Evolutionary conservation across 2,888 invertebrate species (phyloP), one percentile per base, ranked within the genome.

Genomic region (Thera britannica): DNA sequence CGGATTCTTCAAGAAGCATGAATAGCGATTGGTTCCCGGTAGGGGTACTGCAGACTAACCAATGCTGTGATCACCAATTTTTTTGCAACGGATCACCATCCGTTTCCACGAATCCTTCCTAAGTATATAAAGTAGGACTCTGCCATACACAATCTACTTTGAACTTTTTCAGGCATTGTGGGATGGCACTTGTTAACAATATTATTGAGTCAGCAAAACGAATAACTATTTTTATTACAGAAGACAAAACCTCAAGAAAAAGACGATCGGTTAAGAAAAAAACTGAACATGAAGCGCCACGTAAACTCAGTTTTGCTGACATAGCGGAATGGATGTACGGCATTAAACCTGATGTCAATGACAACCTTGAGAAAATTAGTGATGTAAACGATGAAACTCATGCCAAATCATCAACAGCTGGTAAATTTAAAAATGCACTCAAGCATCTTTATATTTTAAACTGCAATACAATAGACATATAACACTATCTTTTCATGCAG

Each of bases 251-350:
- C 3, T 70, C 65, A 34, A 79, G 77, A 62, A 83, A 83, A 49
- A 67, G 55, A 59, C 76, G 86, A 1, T 79, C 80, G 0, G 41
- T 71, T 1, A 38, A 69, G 8, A 70, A 67, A 9, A 58, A 65
- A 2, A 52, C 44, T 46, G 58, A 49, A 3, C 63, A 58, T 2
- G 65, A 38, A n/a, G 5, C 49, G 0, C 72, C 61, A 9, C 72
- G 35, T 35, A 62, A 72, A 58, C 48, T 79, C 2, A 73, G 68
- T 0, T 69, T 77, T 12, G 74, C 75, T 23, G 75, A 84, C 34
- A 67, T 84, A 36, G 68, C 80, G 0, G 76, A 82, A 54, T 85
- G 85, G 84, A 64, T 84, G 55, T 83, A 83, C 56, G 83, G 75
- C 9, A 69, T 60, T 2, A 74, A 72, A 36, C 72, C 68, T 12